Evolutionary conservation across 2,888 invertebrate genomes (phyloP), one percentile per base, ranked within the genome.

Genomic region (Saturnia pavonia): DNA sequence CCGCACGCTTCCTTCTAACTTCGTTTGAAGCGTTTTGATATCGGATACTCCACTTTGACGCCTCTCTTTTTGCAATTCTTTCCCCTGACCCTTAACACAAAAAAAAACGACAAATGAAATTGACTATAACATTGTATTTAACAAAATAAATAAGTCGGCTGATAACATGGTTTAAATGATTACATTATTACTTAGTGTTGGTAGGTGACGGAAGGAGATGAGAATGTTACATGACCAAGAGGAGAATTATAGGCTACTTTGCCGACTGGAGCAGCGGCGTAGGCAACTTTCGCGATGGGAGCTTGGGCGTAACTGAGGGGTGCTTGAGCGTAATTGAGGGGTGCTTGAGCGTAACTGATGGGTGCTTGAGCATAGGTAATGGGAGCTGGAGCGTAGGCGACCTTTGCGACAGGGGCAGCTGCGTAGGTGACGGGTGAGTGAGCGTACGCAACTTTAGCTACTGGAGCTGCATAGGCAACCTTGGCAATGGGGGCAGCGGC

Each of bases 1-100:
- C 91, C 91, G 88, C 92, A 92, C 91, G 91, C 91, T 91, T 89
- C 86, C 84, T 85, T 79, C 81, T 93, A 94, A 94, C 93, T 92
- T 93, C 91, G 90, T 94, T 92, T 91, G 80, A 80, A 89, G 82
- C 93, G 91, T 92, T 93, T 92, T 92, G 93, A 93, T 94, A 94
- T 94, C 91, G 89, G 93, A 94, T 94, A 90, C 92, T 84, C 81
- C 88, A 88, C 82, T 91, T 89, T 88, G 87, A 90, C 90, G 89
- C 89, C 89, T 91, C 85, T 60, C 89, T 91, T 85, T 43, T 84
- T 79, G 84, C 88, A 85, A 86, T 91, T 88, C 87, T 88, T 88
- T 84, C 84, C 84, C 80, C 76, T 74, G 83, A 82, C 83, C 81
- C 81, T 77, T 75, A 76, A 69, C 72, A 77, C 81, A 90, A 88